Evolutionary conservation across 2,113 vertebrate species (phyloP).

Genomic region (Artemisiospiza belli): DNA sequence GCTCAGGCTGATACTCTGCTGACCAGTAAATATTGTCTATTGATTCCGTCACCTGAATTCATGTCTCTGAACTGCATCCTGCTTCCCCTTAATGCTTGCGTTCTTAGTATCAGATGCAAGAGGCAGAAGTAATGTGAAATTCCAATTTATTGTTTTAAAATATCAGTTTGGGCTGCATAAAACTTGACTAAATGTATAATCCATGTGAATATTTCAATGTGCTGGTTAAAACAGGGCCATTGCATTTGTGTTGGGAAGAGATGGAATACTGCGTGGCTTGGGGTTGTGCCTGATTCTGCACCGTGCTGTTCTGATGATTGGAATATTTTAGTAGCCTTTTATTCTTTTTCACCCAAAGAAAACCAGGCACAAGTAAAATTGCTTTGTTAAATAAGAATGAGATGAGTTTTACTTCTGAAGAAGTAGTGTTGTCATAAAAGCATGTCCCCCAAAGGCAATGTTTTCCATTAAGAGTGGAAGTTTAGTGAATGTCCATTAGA

Average conservation of each 20-base stretch:
- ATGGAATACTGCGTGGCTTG: neutral
- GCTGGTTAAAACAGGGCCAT: neutral
- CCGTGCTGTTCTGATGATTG: neutral
- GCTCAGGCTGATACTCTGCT: neutral
- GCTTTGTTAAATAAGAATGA: conserved; percentile 70
- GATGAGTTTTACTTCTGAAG: conserved; percentile 60
- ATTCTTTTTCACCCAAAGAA: conserved; percentile 27
- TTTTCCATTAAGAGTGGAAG: conserved; percentile 71
- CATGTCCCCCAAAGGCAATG: conserved; percentile 51
- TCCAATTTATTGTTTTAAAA: neutral
- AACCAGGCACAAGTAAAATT: conserved; percentile 37
- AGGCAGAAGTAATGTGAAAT: neutral
- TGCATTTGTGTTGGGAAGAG: neutral
- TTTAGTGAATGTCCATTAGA: conserved; percentile 67
- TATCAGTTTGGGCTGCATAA: neutral
- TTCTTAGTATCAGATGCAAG: neutral
- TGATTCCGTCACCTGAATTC: conserved; percentile 10
- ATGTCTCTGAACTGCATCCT: neutral
- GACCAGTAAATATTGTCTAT: conserved; percentile 12
- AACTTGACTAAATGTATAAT: neutral
- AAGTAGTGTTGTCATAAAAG: conserved; percentile 55
- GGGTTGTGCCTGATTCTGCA: neutral
- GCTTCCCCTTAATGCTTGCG: neutral
- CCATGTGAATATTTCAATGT: neutral
- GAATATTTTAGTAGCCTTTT: conserved; percentile 41